A percentile compares a stretch with the other conserved stretches of the same genome.
Evolutionary conservation across 23 tunicate species (phyloP).

Genomic region (Phallusia fumigata): DNA sequence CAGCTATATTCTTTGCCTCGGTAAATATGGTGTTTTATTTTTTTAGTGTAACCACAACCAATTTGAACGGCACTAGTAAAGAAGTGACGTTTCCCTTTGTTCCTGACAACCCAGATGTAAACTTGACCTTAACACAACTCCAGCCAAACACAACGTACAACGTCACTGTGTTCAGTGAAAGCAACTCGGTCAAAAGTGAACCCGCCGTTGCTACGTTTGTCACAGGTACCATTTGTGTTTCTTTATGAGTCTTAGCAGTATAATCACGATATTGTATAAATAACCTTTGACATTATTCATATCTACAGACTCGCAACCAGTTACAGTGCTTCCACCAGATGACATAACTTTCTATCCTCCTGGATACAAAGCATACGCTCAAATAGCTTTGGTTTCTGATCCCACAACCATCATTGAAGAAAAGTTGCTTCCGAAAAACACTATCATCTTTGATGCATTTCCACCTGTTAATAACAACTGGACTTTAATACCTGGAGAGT

Average conservation of each 20-base stretch:
- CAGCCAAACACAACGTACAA: slow-evolving; percentile 25
- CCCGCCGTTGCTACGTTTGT: neutral
- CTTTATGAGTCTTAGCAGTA: too few relatives aligned
- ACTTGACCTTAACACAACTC: slow-evolving; percentile 6
- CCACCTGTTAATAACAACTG: neutral
- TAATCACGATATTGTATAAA: too few relatives aligned
- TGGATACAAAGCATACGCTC: neutral
- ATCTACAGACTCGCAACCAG: neutral
- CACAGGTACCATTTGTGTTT: too few relatives aligned
- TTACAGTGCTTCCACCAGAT: neutral
- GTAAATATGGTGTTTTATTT: too few relatives aligned
- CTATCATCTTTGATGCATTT: neutral
- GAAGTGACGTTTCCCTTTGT: neutral
- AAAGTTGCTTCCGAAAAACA: neutral
- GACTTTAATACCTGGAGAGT: neutral
- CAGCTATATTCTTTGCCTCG: too few relatives aligned
- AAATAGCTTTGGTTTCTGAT: slow-evolving; percentile 1
- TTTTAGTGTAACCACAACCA: neutral
- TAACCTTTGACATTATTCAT: too few relatives aligned
- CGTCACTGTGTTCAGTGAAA: neutral
- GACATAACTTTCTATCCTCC: neutral
- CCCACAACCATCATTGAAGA: neutral
- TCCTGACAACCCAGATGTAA: neutral
- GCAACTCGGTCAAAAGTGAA: neutral
- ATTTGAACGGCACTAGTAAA: neutral